These are phyloP conservation scores for Pteropus rufus DNA, from an alignment of 2,797 vertebrate species.

Conservation along the genomic window DNA sequence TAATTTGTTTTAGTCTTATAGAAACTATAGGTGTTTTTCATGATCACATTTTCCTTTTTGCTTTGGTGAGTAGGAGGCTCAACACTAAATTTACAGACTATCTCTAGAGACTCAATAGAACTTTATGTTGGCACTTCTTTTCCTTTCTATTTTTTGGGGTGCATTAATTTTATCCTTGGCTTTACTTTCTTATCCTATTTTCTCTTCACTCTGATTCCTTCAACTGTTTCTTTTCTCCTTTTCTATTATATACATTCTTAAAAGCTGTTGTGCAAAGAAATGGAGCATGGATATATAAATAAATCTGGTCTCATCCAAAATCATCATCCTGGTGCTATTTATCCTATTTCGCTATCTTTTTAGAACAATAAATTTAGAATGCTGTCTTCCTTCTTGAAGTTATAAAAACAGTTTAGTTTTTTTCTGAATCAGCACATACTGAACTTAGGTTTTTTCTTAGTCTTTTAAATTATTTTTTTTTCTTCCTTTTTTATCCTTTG, in stretches of 20 bases:
- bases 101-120: not conserved
- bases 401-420: not conserved
- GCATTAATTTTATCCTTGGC: not conserved
- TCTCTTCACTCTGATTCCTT: not conserved
- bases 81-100: not conserved
- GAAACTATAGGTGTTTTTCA: not conserved
- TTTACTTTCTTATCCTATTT: conserved; percentile 40
- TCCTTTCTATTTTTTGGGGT: not conserved
- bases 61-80: not conserved
- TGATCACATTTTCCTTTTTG: not conserved
- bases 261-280: not conserved
- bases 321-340: not conserved
- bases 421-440: not conserved
- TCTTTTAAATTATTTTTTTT: not conserved
- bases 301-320: not conserved
- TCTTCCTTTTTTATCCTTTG: not conserved
- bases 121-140: not conserved
- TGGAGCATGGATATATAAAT: not conserved
- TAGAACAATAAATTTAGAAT: not conserved
- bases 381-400: not conserved
- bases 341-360: not conserved
- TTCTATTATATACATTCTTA: not conserved
- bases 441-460: not conserved
- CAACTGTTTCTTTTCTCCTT: not conserved
- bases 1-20: not conserved